These are phyloP conservation scores for Podarcis cretensis DNA, from an alignment of 2,113 vertebrate genomes.

Conservation along the genomic window DNA sequence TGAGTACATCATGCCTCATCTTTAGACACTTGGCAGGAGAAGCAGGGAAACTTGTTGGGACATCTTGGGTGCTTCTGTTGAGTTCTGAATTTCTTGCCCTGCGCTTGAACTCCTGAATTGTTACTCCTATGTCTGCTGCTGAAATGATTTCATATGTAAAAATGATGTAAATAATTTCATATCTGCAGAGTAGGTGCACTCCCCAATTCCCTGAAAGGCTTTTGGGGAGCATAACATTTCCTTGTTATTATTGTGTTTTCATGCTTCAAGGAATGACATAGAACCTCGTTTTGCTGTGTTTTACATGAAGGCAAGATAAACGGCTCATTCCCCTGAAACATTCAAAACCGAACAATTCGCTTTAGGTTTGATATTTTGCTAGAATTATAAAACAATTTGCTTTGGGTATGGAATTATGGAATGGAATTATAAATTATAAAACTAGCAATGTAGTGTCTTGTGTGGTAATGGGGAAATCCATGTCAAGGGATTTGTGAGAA, in stretches of 20 bases:
- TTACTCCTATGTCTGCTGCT: no score
- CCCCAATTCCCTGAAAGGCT: background rate
- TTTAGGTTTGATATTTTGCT: slow-evolving; percentile 40
- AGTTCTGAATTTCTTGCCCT: no score
- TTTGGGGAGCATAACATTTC: background rate
- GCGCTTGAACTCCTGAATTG: no score
- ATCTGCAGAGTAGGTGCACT: background rate
- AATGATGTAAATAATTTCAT: no score
- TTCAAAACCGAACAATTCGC: slow-evolving; percentile 41
- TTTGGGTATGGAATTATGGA: slow-evolving; percentile 28
- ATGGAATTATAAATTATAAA: slow-evolving; percentile 36
- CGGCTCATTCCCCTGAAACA: slow-evolving; percentile 37
- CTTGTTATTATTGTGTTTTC: slow-evolving; percentile 20
- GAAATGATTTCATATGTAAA: no score
- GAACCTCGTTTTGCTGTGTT: slow-evolving; percentile 23
- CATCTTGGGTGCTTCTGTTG: no score
- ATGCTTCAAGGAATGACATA: slow-evolving; percentile 22
- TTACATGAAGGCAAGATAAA: slow-evolving; percentile 30
- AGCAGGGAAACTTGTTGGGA: no score
- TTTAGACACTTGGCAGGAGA: no score
- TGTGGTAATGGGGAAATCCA: slow-evolving; percentile 25
- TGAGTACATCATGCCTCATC: no score
- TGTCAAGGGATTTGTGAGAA: background rate
- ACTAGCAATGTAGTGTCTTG: background rate
- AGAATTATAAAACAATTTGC: slow-evolving; percentile 33